Evolutionary conservation across 2,113 vertebrate species (phyloP).

Genomic region (Platanista minor): DNA sequence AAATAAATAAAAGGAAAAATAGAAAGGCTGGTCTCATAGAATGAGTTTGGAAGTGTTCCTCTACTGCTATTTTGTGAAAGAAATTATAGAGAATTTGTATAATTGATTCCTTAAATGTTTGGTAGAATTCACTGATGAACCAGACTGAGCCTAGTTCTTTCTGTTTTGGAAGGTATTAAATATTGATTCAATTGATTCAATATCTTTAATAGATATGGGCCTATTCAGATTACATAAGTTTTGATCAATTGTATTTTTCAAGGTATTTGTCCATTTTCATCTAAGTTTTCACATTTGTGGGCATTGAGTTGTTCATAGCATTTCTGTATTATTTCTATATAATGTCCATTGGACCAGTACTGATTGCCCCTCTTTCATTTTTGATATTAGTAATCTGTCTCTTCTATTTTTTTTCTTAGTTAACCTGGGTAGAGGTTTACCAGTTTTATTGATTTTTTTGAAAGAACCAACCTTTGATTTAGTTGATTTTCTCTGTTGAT

Average conservation of each 20-base stretch:
- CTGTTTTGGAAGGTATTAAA: not conserved
- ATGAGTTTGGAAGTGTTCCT: not conserved
- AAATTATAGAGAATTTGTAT: not conserved
- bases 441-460: not conserved
- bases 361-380: not conserved
- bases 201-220: not conserved
- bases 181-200: not conserved
- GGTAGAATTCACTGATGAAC: not conserved
- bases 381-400: not conserved
- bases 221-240: not conserved
- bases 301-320: not conserved
- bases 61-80: not conserved
- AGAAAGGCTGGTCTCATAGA: not conserved
- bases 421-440: not conserved
- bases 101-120: not conserved
- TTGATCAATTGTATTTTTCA: not conserved
- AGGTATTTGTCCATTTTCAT: not conserved
- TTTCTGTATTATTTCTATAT: not conserved
- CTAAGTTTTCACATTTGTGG: not conserved
- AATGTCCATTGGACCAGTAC: not conserved
- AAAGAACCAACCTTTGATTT: not conserved
- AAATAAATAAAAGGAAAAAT: too few relatives aligned
- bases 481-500: not conserved
- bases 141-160: not conserved
- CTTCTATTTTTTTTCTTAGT: not conserved